Conservation (phyloP, 2,888 invertebrate species). For the Dermolepida albohirtum region DNA sequence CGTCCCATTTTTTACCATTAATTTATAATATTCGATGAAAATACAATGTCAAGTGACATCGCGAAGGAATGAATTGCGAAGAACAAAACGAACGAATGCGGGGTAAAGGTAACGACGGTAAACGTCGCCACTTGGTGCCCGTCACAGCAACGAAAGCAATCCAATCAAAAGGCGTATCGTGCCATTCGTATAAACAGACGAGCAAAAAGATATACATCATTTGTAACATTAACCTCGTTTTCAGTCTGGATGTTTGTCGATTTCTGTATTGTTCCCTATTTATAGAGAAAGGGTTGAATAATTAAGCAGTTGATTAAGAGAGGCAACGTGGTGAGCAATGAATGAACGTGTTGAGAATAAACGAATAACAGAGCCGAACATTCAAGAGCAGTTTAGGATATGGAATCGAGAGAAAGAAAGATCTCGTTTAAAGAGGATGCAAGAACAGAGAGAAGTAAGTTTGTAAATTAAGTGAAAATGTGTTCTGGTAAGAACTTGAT, state of each 20-base stretch:
- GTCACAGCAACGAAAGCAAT: slow-evolving; percentile 12
- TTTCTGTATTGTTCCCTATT: slow-evolving; percentile 3
- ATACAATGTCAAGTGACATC: slow-evolving; percentile 24
- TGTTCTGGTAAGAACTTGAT: too few species aligned
- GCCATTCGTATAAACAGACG: slow-evolving; percentile 5
- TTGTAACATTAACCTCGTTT: slow-evolving; percentile 30
- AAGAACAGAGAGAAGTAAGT: slow-evolving; percentile 60
- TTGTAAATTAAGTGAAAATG: not conserved
- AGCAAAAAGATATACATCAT: slow-evolving; percentile 3
- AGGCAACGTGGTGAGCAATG: slow-evolving; percentile 9
- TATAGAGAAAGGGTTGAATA: slow-evolving; percentile 1
- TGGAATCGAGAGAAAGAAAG: slow-evolving; percentile 59
- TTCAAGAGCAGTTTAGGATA: slow-evolving; percentile 55
- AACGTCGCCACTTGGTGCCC: slow-evolving; percentile 19
- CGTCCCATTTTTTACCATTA: not conserved
- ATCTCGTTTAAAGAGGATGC: slow-evolving; percentile 53
- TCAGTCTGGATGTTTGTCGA: slow-evolving; percentile 15
- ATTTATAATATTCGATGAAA: slow-evolving; percentile 15
- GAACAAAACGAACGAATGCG: not conserved
- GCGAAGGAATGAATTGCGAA: slow-evolving; percentile 15
- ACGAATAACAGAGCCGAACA: slow-evolving; percentile 38
- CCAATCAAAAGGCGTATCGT: slow-evolving; percentile 23
- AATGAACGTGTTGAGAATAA: slow-evolving; percentile 2
- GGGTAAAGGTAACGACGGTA: slow-evolving; percentile 15
- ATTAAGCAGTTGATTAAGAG: not conserved